Evolutionary conservation across 1,140 invertebrate species (phyloP), one percentile per base, ranked within the genome.

Genomic region (Drosophila lacertosa): DNA sequence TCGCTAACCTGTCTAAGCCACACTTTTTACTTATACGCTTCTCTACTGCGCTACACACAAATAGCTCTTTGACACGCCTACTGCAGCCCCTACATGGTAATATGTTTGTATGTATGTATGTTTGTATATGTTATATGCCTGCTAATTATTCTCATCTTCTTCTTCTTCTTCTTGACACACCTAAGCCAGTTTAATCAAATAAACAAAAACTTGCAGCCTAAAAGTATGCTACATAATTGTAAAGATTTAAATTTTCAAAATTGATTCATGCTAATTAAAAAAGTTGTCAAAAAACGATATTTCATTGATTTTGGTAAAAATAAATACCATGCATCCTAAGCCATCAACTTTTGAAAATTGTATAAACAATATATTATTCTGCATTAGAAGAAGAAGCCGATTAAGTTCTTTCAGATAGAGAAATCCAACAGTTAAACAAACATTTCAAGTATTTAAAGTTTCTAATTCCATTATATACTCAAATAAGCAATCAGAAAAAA

Each of bases 81-180:
- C 48, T 64, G 47, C 54, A 65, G 60, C 53, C 29, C 32, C 68
- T 72, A 67, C 40, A 35, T 59, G 53, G 40, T 57, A 71, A 42
- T 62, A 45, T 65, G 22, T 70, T 58, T 69, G 24, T 72, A 39
- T 64, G 32, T 66, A 40, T 60, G 48, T 76, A 45, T 58, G 20
- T 16, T 54, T 13, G 48, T 76, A 45, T 58, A 15, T 16, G 48
- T 13, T 70, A 15, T 70, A 70, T 58, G 59, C 40, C 54, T 63
- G 37, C 66, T 74, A 64, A 35, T 35, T 54, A 48, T 20, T 50
- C 48, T 35, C 15, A 32, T 29, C 13, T 20, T 24, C 44, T 65
- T 79, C 64, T 55, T 35, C 15, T 44, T 29, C 13, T 20, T 24
- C 44, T 65, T 79, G 70, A 58, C 76, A 79, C 71, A 63, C 64